Base-by-base conservation (phyloP, 92 coral and sea anemone species). In the Epizoanthus fatuus region DNA sequence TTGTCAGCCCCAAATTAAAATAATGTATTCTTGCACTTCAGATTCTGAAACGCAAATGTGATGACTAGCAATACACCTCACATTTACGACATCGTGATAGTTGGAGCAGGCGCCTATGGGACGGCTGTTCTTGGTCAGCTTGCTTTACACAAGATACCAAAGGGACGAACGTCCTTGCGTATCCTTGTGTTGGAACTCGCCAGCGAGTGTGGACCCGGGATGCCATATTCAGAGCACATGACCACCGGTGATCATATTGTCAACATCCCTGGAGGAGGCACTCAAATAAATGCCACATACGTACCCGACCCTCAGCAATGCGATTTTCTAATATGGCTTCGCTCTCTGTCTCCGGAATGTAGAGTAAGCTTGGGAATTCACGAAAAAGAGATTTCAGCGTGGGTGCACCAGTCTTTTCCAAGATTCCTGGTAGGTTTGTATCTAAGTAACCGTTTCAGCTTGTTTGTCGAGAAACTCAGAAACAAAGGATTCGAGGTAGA, bases 31-130 rank as follows among this genome's bases (percentile, higher is more conserved):
- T 42, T 42, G 7, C 47, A 42, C 47, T 42, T 42, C 47, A 42
- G 47, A 7, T 42, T 42, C 35, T 42, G 47, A 42, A 17, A 17
- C 58, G 38, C 17, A 71, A n/a, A 4, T 19, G 32, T 22, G 70
- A 81, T 81, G 85, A 53, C 63, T 7, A 42, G 47, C 25, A 52
- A 13, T 14, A 47, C 58, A 66, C 60, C 0, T 0, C 62, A 80
- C 19, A 68, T 40, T n/a, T 86, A 86, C 65, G 90, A 86, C 19
- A 15, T 86, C 44, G 80, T 69, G 4, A 22, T 86, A 12, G 90
- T 86, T 15, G 90, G 90, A 40, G 90, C 77, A n/a, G 90, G 90
- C 3, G 90, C 90, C 52, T 86, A 84, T 19, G 87, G 81, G 40
- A 84, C 87, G 1, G 47, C 87, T 10, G 81, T 84, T 2, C 73